Evolutionary conservation across 2,888 invertebrate species (phyloP), one percentile per base, ranked within the genome.

Genomic region (Sericinus montela): DNA sequence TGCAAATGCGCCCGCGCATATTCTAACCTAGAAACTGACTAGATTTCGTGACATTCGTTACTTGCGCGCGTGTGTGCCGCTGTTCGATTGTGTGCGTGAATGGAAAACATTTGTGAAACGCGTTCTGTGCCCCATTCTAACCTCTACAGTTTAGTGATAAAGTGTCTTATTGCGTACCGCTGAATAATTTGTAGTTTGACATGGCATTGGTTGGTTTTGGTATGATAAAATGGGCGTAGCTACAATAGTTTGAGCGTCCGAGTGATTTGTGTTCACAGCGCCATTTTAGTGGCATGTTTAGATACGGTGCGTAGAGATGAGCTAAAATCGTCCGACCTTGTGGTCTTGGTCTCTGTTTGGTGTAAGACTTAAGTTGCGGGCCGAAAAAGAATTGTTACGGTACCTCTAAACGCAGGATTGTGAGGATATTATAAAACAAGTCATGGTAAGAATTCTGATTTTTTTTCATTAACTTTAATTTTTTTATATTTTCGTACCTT

Each of bases 1-100:
- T 58, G 53, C 47, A 67, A 53, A 55, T 62, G 77, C 82, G 81
- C 81, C 67, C 69, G 80, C 84, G 81, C 84, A 75, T 69, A 65
- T 60, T 78, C 75, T 84, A 87, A 85, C 87, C 87, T 87, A 87
- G 80, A 85, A 86, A 83, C 84, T 69, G 66, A 75, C 73, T 80
- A 68, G 79, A 84, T 86, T 86, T 87, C 83, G 86, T 86, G 87
- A 86, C 86, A 86, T 77, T 80, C 72, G 67, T 57, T 60, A 47
- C 57, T 35, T 11, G 49, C 50, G 65, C 56, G 57, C 65, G 79
- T 70, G 77, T 65, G 66, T 65, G 56, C 32, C 7, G 32, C 11
- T 7, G 7, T 73, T 72, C 67, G 60, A 51, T 35, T 63, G 63
- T 68, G 61, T 65, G 59, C 63, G 69, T 76, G 70, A 65, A 63